These are phyloP conservation scores for Campoletis raptor DNA, from an alignment of 2,888 invertebrate genomes.

Conservation along the genomic window DNA sequence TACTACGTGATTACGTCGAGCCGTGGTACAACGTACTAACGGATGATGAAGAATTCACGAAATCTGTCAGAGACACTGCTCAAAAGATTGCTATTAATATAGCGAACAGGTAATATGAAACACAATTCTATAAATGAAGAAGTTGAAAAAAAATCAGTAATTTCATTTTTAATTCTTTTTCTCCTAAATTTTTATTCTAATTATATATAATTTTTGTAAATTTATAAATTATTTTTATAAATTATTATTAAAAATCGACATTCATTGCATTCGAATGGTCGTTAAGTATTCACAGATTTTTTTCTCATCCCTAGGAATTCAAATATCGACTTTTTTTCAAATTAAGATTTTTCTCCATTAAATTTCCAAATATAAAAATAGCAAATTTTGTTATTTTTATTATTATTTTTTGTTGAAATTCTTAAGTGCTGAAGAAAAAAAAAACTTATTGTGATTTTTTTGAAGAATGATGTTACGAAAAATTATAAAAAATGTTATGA, in stretches of 20 bases:
- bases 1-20: slow-evolving; percentile 93
- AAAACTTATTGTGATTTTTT: too few relatives aligned
- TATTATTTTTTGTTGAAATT: neutral
- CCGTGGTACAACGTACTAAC: slow-evolving; percentile 90
- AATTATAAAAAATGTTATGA: too few relatives aligned
- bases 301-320: neutral
- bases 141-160: neutral
- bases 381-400: neutral
- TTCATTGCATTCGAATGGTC: neutral
- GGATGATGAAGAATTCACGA: slow-evolving; percentile 91
- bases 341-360: neutral
- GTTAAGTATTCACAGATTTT: neutral
- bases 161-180: too few relatives aligned
- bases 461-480: too few relatives aligned
- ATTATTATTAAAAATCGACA: neutral
- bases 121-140: neutral
- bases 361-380: too few relatives aligned
- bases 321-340: neutral
- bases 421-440: too few relatives aligned
- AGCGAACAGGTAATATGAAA: slow-evolving; percentile 85
- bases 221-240: too few relatives aligned
- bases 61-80: slow-evolving; percentile 89
- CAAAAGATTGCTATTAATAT: slow-evolving; percentile 90
- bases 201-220: too few relatives aligned
- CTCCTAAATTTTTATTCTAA: too few relatives aligned